Conservation (phyloP, 1,140 invertebrate genomes). For the Anagrus nilaparvatae region DNA sequence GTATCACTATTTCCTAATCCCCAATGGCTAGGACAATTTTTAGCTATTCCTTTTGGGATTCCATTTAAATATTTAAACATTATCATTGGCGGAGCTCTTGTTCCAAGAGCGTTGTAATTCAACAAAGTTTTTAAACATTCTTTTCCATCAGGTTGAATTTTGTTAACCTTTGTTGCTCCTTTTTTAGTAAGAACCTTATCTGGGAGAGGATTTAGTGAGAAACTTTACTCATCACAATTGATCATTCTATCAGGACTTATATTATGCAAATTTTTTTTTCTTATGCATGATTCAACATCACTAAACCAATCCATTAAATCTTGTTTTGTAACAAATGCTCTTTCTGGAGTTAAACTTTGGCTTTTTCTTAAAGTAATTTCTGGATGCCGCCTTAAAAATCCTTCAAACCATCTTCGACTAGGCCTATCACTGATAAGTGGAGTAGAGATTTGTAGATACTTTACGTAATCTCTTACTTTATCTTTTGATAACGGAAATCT, state of each 20-base stretch:
- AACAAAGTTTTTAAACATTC: constrained; percentile 22
- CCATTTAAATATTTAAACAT: constrained; percentile 20
- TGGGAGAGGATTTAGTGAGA: constrained; percentile 25
- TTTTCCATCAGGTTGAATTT: constrained; percentile 22
- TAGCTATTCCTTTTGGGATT: constrained; percentile 18
- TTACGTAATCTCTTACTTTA: no score
- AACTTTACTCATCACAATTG: constrained; percentile 31
- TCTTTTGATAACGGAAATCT: no score
- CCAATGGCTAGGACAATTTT: constrained; percentile 21
- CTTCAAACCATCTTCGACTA: no score
- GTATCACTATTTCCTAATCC: constrained; percentile 27
- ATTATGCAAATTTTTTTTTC: constrained; percentile 15
- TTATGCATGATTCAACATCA: constrained; percentile 17
- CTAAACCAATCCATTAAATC: constrained; percentile 19
- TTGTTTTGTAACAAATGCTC: constrained; percentile 15
- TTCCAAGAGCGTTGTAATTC: constrained; percentile 22
- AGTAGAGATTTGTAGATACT: no score
- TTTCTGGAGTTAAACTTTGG: no score
- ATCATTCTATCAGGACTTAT: constrained; percentile 21
- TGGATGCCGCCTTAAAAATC: no score
- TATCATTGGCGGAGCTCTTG: constrained; percentile 21
- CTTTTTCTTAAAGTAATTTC: no score
- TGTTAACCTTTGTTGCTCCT: constrained; percentile 31
- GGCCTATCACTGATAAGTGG: no score
- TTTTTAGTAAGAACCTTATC: constrained; percentile 23